Percentiles rank a stretch among this genome's conserved stretches.
phyloP scores from a whole-genome alignment of 2,113 vertebrate species.

The Epinephelus lanceolatus region DNA sequence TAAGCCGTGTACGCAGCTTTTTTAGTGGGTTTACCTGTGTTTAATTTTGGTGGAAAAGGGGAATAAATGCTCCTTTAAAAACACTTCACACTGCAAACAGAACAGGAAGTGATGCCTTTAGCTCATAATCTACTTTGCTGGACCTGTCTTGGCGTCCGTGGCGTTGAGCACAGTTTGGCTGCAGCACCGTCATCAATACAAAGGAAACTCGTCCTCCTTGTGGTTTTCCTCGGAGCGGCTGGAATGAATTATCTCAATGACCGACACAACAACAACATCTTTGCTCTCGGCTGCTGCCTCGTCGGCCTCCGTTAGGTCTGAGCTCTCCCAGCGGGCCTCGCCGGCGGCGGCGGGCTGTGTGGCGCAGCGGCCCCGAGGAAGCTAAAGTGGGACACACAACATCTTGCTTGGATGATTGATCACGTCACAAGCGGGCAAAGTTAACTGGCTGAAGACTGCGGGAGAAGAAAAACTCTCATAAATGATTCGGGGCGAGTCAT shows the following conservation, averaged over 20 bases:
- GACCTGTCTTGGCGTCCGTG: no score
- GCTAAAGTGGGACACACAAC: constrained; percentile 70
- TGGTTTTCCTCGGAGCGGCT: not conserved
- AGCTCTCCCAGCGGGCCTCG: constrained; percentile 6
- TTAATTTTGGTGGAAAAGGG: no score
- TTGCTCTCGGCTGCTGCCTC: not conserved
- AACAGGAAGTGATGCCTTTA: no score
- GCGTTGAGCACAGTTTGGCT: not conserved
- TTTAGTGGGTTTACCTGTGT: no score
- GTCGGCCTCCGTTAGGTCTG: not conserved
- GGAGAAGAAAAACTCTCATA: constrained; percentile 77
- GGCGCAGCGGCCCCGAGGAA: not conserved
- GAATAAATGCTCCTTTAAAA: not conserved
- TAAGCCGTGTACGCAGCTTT: no score
- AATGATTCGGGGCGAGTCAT: constrained; percentile 65
- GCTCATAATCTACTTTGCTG: no score
- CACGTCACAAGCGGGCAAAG: constrained; percentile 71
- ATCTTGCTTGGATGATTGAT: constrained; percentile 74
- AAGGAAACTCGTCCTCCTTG: not conserved
- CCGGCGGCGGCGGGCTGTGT: not conserved
- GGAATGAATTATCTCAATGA: constrained; percentile 47
- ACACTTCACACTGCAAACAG: no score
- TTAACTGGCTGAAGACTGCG: constrained; percentile 56
- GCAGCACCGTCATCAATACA: not conserved
- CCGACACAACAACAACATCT: not conserved